phyloP scores from a whole-genome alignment of 2,113 vertebrate species.

The Solea senegalensis region DNA sequence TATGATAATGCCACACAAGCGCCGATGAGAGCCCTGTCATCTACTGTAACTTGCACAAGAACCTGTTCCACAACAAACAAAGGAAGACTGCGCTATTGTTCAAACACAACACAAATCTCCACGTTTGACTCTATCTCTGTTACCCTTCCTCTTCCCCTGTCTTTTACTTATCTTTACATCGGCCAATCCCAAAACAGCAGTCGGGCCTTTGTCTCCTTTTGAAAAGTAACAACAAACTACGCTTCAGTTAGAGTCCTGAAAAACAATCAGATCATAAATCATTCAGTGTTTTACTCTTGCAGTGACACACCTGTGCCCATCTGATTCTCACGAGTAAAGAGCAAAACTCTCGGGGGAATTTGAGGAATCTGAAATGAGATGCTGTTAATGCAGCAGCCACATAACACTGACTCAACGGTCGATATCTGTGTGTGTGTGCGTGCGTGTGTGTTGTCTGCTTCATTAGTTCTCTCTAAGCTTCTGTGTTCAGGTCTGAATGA shows the following conservation, averaged over 20 bases:
- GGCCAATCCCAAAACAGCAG: slow-evolving; percentile 25
- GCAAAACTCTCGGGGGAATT: slow-evolving; percentile 20
- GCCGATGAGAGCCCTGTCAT: slow-evolving; percentile 18
- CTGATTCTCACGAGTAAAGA: slow-evolving; percentile 12
- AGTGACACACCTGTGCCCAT: slow-evolving; percentile 10
- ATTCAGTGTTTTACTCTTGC: slow-evolving; percentile 36
- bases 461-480: slow-evolving; percentile 64
- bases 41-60: slow-evolving; percentile 32
- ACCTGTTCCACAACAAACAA: slow-evolving; percentile 56
- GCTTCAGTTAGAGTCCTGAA: slow-evolving; percentile 9
- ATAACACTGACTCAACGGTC: slow-evolving; percentile 20
- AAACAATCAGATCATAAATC: slow-evolving; percentile 36
- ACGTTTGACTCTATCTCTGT: neutral
- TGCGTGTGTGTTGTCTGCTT: slow-evolving; percentile 59
- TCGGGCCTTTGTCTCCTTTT: slow-evolving; percentile 9
- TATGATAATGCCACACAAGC: slow-evolving; percentile 30
- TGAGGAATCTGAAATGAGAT: slow-evolving; percentile 28
- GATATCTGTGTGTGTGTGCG: slow-evolving; percentile 20
- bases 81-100: slow-evolving; percentile 38
- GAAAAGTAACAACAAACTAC: slow-evolving; percentile 16
- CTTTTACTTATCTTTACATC: slow-evolving; percentile 37
- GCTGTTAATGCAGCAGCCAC: slow-evolving; percentile 22
- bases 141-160: slow-evolving; percentile 11
- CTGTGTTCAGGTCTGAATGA: slow-evolving; percentile 43
- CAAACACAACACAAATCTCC: slow-evolving; percentile 22